Evolutionary conservation across 2,797 vertebrate genomes (phyloP).

Genomic region (Schizopygopsis pylzovi): DNA sequence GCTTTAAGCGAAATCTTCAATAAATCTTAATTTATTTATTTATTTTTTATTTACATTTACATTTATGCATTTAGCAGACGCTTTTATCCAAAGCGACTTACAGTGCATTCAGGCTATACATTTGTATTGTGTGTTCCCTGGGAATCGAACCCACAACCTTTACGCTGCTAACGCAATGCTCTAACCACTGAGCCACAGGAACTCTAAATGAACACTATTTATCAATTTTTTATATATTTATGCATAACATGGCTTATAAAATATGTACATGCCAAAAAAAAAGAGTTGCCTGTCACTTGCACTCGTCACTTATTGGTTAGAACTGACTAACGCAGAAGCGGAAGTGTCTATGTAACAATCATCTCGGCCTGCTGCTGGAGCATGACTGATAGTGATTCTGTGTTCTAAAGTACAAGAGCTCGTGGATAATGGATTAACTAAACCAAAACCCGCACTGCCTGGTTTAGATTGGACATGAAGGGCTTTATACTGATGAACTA

Average conservation of each 20-base stretch:
- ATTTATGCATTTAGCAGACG: too few relatives aligned
- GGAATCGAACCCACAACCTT: too few relatives aligned
- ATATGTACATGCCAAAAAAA: neutral
- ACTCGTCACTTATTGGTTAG: neutral
- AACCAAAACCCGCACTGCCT: neutral
- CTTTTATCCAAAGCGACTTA: too few relatives aligned
- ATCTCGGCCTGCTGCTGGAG: neutral
- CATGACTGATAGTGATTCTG: neutral
- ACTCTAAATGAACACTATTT: neutral
- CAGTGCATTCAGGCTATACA: too few relatives aligned
- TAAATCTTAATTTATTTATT: neutral
- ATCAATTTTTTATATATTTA: neutral
- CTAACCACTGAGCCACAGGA: too few relatives aligned
- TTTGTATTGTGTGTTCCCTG: too few relatives aligned
- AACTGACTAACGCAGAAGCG: conserved; percentile 16
- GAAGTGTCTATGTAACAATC: neutral
- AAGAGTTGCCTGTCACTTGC: neutral
- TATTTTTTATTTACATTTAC: too few relatives aligned
- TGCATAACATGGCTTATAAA: neutral
- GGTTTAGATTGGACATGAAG: neutral
- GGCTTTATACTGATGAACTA: neutral
- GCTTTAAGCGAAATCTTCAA: neutral
- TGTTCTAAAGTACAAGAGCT: neutral
- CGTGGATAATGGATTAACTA: neutral
- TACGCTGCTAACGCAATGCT: too few relatives aligned